phyloP scores from a whole-genome alignment of 2,888 invertebrate species.

The Villa cingulata region DNA sequence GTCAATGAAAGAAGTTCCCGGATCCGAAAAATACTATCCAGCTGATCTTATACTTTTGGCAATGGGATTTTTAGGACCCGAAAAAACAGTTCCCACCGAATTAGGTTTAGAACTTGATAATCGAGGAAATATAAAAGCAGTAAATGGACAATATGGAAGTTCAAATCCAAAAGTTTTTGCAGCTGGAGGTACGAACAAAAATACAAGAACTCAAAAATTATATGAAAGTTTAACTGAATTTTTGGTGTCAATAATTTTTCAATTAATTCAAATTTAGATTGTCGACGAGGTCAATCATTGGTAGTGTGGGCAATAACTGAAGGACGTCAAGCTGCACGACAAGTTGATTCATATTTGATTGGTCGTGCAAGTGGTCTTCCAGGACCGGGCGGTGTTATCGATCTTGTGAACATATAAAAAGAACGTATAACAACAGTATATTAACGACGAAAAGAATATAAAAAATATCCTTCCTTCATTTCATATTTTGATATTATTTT shows the following conservation, averaged over 20 bases:
- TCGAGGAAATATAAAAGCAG: slow-evolving; percentile 82
- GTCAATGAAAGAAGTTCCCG: slow-evolving; percentile 80
- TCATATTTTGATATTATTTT: background rate
- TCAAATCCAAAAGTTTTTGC: slow-evolving; percentile 78
- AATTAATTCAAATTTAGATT: slow-evolving; percentile 56
- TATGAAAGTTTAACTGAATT: background rate
- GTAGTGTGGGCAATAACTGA: slow-evolving; percentile 99
- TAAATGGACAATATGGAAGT: slow-evolving; percentile 61
- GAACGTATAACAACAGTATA: too few species aligned
- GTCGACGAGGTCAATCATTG: slow-evolving; percentile 94
- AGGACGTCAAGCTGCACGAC: slow-evolving; percentile 93
- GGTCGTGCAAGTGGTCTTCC: slow-evolving; percentile 65
- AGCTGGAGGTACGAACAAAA: slow-evolving; percentile 64
- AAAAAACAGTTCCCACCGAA: slow-evolving; percentile 75
- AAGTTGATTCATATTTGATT: slow-evolving; percentile 75
- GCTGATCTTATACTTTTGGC: slow-evolving; percentile 90
- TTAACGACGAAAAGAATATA: too few species aligned
- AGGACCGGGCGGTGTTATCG: slow-evolving; percentile 80
- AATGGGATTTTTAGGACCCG: slow-evolving; percentile 98
- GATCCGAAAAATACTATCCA: slow-evolving; percentile 62
- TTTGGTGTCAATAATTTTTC: too few species aligned
- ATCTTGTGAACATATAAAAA: too few species aligned
- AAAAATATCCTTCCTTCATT: too few species aligned
- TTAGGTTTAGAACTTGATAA: slow-evolving; percentile 70
- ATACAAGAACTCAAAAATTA: too few species aligned